These are phyloP conservation scores for Paratrypauchen microcephalus DNA, from an alignment of 2,797 vertebrate species.

Conservation along the genomic window DNA sequence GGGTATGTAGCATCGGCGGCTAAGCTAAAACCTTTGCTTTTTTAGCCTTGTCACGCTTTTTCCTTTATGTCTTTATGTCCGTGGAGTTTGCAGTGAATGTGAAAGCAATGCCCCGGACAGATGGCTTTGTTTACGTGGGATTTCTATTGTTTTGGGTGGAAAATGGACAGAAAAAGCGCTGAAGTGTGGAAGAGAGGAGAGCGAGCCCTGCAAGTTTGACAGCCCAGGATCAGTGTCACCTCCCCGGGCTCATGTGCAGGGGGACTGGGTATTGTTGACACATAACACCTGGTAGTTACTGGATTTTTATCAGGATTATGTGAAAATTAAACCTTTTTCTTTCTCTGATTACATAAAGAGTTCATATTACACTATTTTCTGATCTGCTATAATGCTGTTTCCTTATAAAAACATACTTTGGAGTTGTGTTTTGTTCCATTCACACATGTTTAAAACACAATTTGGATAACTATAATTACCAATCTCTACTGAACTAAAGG, in stretches of 20 bases:
- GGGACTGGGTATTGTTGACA: background rate
- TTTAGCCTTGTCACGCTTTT: slow-evolving; percentile 52
- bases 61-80: slow-evolving; percentile 48
- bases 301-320: background rate
- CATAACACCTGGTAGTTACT: background rate
- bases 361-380: too few relatives aligned
- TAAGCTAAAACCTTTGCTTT: slow-evolving; percentile 46
- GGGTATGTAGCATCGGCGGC: slow-evolving; percentile 40
- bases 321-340: too few relatives aligned
- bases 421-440: too few relatives aligned
- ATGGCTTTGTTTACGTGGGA: slow-evolving; percentile 11
- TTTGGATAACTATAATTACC: too few relatives aligned
- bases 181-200: background rate
- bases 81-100: background rate
- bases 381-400: too few relatives aligned
- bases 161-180: background rate
- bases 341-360: too few relatives aligned
- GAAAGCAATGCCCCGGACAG: background rate
- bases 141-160: background rate
- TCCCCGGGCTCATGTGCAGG: background rate
- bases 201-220: background rate
- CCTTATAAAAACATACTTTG: too few relatives aligned
- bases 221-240: background rate
- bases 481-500: too few relatives aligned
- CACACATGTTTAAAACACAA: too few relatives aligned